Base-by-base conservation (phyloP, 2,888 invertebrate species). In the Pegoplata infirma region DNA sequence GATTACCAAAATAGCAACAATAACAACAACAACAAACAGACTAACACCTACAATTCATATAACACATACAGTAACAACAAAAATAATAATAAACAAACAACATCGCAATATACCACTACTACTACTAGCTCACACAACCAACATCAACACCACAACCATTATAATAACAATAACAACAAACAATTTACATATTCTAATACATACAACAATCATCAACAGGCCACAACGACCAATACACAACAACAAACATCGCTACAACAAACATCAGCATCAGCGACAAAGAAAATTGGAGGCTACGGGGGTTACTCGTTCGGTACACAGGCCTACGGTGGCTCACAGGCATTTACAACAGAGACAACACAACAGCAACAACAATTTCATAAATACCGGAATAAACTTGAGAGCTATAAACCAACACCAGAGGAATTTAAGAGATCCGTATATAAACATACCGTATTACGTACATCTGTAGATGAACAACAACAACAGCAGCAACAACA, bases 191-290 rank as follows among this genome's bases (percentile, higher is more conserved):
- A 40, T 72, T 56, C 40, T 61, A 72, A 72, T 23, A 36, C 51
- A 32, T 56, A 72, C 44, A 80, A 68, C n/a, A n/a, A n/a, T n/a
- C n/a, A n/a, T 90, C 90, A 83, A 92, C 91, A 89, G 91, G 91
- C 90, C 83, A 67, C 85, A 75, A 88, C 90, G 8, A 23, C 75
- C 64, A 58, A 68, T 68, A 17, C 56, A 46, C 72, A 69, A 76
- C 77, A 47, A 21, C 80, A 69, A 6, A 69, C 82, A 78, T 25
- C n/a, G n/a, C n/a, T n/a, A 61, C 79, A 53, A 12, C 47, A 63
- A 82, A 47, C 79, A 58, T 16, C 63, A 12, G 55, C 78, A 61
- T 51, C 68, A 75, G 32, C 80, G 49, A 44, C 75, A 46, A 36
- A 67, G 63, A 56, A 69, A 46, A 8, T 81, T 63, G 73, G 55